Base-by-base conservation (phyloP, 1,140 invertebrate genomes). In the Lasaia peninsularis region DNA sequence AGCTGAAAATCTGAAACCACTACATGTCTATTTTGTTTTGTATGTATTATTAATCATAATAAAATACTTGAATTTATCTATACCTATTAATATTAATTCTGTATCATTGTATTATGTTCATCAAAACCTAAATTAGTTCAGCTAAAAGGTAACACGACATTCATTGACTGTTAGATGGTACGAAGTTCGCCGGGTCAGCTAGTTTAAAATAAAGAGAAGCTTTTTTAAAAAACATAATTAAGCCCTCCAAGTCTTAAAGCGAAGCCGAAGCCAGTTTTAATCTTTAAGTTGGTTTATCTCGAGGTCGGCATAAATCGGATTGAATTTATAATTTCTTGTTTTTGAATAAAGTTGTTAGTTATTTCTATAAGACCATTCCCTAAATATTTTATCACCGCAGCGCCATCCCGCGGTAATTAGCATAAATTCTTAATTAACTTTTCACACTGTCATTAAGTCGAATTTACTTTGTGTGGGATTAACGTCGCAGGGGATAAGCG, bases 311-410 rank as follows among this genome's bases (percentile, higher is more conserved):
- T 18, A 18, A 40, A 40, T 18, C 37, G 37, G 37, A 40, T 40
- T 40, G 37, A 40, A 40, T 40, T 40, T 40, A 40, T 40, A 40
- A 40, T 40, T 40, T 40, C n/a, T 40, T 16, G 37, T 40, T 40
- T 40, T 2, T 12, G 37, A 37, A 37, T 40, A 16, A 40, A 40
- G 37, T 44, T 10, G 37, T 28, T 44, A 44, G 37, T 44, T 44
- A 44, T 44, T 18, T 10, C 16, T 44, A 10, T 10, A 44, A 44
- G 18, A 8, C 37, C 12, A 12, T 37, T 37, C 3, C 37, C 37
- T 18, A 44, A 44, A 44, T 44, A 44, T 16, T 44, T 44, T 44
- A 20, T 44, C 16, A 9, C 37, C 37, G 37, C 37, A 12, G 35
- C 35, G 35, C 35, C 35, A 37, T 7, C 35, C 12, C 35, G 14